These are phyloP conservation scores for Eupithecia centaureata DNA, from an alignment of 2,888 invertebrate genomes.

Conservation along the genomic window DNA sequence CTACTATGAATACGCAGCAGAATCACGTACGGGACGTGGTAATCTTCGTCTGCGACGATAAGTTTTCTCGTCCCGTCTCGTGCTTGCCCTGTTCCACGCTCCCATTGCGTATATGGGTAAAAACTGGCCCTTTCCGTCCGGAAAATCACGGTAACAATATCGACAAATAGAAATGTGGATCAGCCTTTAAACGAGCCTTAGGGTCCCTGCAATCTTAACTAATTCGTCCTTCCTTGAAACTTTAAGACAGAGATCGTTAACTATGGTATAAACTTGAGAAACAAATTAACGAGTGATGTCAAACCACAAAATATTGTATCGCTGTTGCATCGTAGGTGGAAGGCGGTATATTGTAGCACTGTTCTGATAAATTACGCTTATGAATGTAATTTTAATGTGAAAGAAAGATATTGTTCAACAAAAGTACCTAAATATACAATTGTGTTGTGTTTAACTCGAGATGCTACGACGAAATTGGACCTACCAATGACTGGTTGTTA, in stretches of 20 bases:
- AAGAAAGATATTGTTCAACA: background rate
- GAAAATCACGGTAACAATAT: no score
- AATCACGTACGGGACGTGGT: no score
- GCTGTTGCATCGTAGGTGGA: constrained; percentile 54
- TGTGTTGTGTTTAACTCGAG: constrained; percentile 54
- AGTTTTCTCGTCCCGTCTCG: no score
- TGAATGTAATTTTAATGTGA: background rate
- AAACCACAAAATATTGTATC: constrained; percentile 46
- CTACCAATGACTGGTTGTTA: constrained; percentile 55
- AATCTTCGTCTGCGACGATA: no score
- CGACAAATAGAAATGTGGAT: no score
- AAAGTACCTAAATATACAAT: constrained; percentile 31
- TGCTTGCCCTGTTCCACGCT: no score
- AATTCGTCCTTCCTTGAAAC: background rate
- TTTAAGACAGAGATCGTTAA: constrained; percentile 61
- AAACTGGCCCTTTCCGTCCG: no score
- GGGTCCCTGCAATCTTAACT: no score
- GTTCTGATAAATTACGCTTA: constrained; percentile 59
- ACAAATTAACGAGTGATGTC: constrained; percentile 59
- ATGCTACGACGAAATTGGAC: constrained; percentile 55
- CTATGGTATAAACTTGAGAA: constrained; percentile 61
- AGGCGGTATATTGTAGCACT: constrained; percentile 60
- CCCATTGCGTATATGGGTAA: no score
- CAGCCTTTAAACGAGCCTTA: no score
- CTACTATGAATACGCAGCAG: no score